Base-by-base conservation (phyloP, 2,113 vertebrate genomes). In the Cololabis saira region DNA sequence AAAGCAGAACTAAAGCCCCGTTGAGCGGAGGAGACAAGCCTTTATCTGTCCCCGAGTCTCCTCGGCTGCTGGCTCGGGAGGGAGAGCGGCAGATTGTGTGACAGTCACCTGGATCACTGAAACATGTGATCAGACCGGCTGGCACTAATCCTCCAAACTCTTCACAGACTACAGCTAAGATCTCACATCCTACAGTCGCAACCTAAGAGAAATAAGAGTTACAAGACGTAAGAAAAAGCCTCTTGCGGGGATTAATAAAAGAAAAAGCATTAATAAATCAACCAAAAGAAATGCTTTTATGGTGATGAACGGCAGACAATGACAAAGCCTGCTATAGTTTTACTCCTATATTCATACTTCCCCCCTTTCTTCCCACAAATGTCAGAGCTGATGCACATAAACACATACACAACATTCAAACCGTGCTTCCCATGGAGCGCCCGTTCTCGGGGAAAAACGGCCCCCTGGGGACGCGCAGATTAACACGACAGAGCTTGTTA, bases 401-500 rank as follows among this genome's bases (percentile, higher is more conserved):
- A 63, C 4, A 58, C 37, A 60, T n/a, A 67, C 22, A 65, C n/a
- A 54, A 78, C 72, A 75, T 41, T 57, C 17, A 1, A 54, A 67
- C 10, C 7, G 55, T 58, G 59, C 61, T 75, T 67, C 72, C 71
- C 78, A 68, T 67, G 43, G 40, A 73, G 68, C 17, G 12, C 21
- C 48, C 49, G 12, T 22, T 45, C 65, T 53, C 30, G 16, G 33
- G 58, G 69, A 76, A 82, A 71, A 58, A 73, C 37, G 60, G 61
- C 68, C 79, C 82, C 81, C 73, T 40, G 70, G 76, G 80, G 83
- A 86, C 69, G 22, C 58, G 60, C 72, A 90, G 87, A 91, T 91
- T 92, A 91, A 89, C 88, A 89, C 83, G 85, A 91, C 89, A 91
- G 85, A 90, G 83, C 87, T 87, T 30, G 84, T 93, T 93, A 93